A percentile compares a stretch with the other conserved stretches of the same genome.
phyloP scores from a whole-genome alignment of 2,113 vertebrate genomes.

The Rynchops niger region DNA sequence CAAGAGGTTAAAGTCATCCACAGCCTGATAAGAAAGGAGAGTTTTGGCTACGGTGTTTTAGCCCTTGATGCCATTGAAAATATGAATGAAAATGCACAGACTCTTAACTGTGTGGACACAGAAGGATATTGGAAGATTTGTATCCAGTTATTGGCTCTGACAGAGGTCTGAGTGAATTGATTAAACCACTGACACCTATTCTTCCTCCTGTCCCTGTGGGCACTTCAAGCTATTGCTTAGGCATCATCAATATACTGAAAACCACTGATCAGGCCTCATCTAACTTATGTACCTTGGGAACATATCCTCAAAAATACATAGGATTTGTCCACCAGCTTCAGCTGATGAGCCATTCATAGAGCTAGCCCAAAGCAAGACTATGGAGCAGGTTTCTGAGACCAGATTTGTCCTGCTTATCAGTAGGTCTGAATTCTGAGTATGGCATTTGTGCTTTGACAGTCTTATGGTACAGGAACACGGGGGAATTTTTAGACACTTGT shows the following conservation, averaged over 20 bases:
- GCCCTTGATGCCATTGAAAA: neutral
- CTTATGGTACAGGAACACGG: neutral
- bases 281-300: neutral
- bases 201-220: neutral
- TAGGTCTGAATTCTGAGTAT: neutral
- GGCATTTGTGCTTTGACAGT: neutral
- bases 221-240: neutral
- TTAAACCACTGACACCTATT: neutral
- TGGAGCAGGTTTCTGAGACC: neutral
- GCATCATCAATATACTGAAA: neutral
- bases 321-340: neutral
- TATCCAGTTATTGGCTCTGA: neutral
- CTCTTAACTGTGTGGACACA: neutral
- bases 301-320: accelerated
- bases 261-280: neutral
- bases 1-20: neutral
- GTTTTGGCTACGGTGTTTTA: neutral
- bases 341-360: neutral
- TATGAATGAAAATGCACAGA: neutral
- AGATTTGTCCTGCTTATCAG: neutral
- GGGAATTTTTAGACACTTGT: neutral
- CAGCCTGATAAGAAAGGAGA: neutral
- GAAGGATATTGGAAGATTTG: neutral
- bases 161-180: neutral
- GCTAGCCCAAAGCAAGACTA: neutral